A percentile compares a stretch with the other conserved stretches of the same genome.
These are phyloP conservation scores for Cladorhizidae sp. DNA, from an alignment of 37 sponge, comb jelly and placozoan genomes.

Conservation along the genomic window DNA sequence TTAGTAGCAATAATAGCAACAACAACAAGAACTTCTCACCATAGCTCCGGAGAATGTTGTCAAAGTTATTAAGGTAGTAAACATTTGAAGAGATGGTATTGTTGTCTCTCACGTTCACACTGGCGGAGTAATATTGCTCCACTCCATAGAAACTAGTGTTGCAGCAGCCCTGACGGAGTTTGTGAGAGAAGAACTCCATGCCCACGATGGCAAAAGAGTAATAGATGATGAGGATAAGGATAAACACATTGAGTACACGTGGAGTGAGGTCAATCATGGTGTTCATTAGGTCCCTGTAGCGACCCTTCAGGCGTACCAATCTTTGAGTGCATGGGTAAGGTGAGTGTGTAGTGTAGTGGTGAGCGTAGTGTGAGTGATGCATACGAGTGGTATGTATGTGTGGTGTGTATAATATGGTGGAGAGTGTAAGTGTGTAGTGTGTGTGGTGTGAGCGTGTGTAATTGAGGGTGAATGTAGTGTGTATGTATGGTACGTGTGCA, in stretches of 20 bases:
- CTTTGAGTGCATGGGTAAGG: no score
- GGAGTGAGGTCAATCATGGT: conserved; percentile 65
- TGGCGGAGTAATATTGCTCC: conserved; percentile 30
- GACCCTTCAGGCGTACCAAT: conserved; percentile 69
- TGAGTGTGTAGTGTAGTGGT: no score
- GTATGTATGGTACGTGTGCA: no score
- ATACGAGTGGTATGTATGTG: no score
- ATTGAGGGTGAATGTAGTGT: no score
- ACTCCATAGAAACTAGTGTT: conserved; percentile 38
- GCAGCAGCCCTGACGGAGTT: conserved; percentile 58
- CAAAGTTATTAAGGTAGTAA: conserved; percentile 80
- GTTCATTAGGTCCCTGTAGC: conserved; percentile 78
- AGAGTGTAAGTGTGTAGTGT: no score
- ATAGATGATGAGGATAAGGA: conserved; percentile 47
- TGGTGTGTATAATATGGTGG: no score
- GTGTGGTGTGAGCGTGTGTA: no score
- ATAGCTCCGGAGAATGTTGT: conserved; percentile 71
- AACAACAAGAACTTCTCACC: conserved; percentile 48
- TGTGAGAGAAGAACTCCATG: conserved; percentile 66
- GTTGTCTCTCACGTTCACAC: background rate
- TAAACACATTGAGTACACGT: conserved; percentile 42
- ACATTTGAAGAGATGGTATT: background rate
- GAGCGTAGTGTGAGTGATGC: no score
- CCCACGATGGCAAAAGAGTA: conserved; percentile 87
- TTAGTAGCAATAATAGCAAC: background rate